A percentile compares a stretch with the other conserved stretches of the same genome.
phyloP scores from a whole-genome alignment of 2,113 vertebrate genomes.

The Salminus brasiliensis region DNA sequence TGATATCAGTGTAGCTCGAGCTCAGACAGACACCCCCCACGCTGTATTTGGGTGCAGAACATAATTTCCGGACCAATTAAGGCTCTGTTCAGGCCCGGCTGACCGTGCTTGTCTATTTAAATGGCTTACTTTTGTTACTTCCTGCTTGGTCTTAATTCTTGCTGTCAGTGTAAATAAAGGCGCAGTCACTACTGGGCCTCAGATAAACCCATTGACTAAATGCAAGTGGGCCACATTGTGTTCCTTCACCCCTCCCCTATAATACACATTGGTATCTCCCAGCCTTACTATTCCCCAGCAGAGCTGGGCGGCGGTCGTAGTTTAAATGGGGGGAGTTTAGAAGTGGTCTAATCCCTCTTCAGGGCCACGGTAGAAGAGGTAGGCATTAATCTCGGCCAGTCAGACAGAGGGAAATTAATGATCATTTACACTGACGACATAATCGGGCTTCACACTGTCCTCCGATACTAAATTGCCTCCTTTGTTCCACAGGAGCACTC shows the following conservation, averaged over 20 bases:
- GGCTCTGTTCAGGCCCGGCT: neutral
- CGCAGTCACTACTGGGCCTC: neutral
- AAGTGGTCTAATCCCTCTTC: conserved; percentile 56
- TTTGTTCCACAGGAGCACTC: conserved; percentile 73
- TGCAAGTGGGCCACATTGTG: neutral
- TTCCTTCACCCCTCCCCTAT: neutral
- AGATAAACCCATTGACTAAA: conserved; percentile 24
- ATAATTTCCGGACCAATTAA: too few species aligned
- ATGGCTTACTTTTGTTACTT: neutral
- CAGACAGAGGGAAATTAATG: conserved; percentile 79
- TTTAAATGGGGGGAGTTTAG: conserved; percentile 30
- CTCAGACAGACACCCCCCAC: too few species aligned
- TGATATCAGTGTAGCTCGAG: too few species aligned
- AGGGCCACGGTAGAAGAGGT: conserved; percentile 50
- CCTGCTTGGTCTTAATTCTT: conserved; percentile 34
- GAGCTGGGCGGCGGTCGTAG: conserved; percentile 2
- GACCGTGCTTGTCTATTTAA: conserved; percentile 29
- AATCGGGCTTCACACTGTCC: conserved; percentile 78
- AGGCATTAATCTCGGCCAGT: conserved; percentile 73
- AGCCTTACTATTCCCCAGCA: neutral
- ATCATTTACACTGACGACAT: conserved; percentile 80
- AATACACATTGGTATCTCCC: neutral
- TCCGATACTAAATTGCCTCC: conserved; percentile 76
- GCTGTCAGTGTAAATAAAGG: conserved; percentile 31
- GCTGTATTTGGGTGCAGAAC: too few species aligned